phyloP scores from a whole-genome alignment of 2,797 vertebrate genomes.

The Pseudochirops cupreus region DNA sequence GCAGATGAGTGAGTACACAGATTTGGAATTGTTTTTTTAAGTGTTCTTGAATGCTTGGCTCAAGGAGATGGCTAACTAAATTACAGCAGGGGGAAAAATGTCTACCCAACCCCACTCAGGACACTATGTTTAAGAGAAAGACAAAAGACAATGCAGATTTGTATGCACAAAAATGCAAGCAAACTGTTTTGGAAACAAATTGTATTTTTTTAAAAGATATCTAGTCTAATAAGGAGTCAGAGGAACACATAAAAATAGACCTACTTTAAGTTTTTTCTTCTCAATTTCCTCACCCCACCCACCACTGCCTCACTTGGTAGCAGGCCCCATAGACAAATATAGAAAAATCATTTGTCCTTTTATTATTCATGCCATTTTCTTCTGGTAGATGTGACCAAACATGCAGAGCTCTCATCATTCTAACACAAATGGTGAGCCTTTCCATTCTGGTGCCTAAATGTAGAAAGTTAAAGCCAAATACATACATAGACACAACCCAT shows the following conservation, averaged over 20 bases:
- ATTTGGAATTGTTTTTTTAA: slow-evolving; percentile 14
- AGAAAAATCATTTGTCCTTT: slow-evolving; percentile 26
- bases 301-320: slow-evolving; percentile 9
- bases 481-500: slow-evolving; percentile 14
- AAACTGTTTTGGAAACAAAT: slow-evolving; percentile 53
- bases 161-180: slow-evolving; percentile 30
- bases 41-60: slow-evolving; percentile 35
- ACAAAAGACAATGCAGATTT: slow-evolving; percentile 42
- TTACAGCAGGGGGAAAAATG: not conserved
- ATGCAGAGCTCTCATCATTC: not conserved
- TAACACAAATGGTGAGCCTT: not conserved
- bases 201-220: slow-evolving; percentile 31
- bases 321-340: slow-evolving; percentile 45
- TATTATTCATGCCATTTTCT: not conserved
- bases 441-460: slow-evolving; percentile 13
- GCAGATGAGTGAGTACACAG: slow-evolving; percentile 1
- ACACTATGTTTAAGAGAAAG: slow-evolving; percentile 50
- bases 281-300: slow-evolving; percentile 13
- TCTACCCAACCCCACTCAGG: not conserved
- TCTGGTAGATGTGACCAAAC: slow-evolving; percentile 42
- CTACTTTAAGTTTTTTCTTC: slow-evolving; percentile 47
- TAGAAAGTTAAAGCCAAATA: slow-evolving; percentile 12
- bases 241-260: slow-evolving; percentile 62
- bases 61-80: slow-evolving; percentile 40
- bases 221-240: slow-evolving; percentile 28